Evolutionary conservation across 2,888 invertebrate genomes (phyloP).

Genomic region (Sarcophaga rosellei): DNA sequence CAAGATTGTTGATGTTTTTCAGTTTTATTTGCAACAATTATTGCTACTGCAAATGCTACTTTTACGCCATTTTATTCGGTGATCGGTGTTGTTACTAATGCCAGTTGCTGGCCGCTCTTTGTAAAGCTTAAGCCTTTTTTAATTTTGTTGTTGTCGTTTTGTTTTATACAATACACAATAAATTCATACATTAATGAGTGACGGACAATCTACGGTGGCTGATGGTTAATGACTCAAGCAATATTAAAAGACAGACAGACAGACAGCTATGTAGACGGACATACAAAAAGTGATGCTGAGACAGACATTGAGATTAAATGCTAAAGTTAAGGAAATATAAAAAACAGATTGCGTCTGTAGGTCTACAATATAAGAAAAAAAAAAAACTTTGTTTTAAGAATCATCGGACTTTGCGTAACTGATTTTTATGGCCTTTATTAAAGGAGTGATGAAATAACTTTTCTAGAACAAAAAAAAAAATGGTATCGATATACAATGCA

Average conservation of each 20-base stretch:
- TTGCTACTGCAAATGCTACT: not conserved
- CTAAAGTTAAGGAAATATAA: constrained; percentile 32
- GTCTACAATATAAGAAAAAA: not conserved
- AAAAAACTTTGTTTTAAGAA: not conserved
- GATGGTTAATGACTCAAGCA: constrained; percentile 51
- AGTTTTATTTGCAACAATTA: constrained; percentile 8
- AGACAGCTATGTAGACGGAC: not conserved
- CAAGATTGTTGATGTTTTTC: constrained; percentile 28
- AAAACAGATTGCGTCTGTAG: constrained; percentile 12
- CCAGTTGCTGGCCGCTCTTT: constrained; percentile 34
- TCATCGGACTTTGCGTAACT: not conserved
- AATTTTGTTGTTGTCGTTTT: not conserved
- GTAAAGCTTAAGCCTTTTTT: constrained; percentile 48
- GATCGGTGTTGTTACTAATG: constrained; percentile 29
- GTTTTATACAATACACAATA: not conserved
- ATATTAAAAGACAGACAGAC: not conserved
- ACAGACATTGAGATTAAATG: constrained; percentile 23
- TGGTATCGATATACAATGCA: not conserved
- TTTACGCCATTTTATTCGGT: constrained; percentile 22
- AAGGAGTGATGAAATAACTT: not conserved
- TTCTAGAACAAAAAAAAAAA: not conserved
- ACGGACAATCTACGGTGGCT: constrained; percentile 26
- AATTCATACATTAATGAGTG: constrained; percentile 51
- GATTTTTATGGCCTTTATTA: not conserved
- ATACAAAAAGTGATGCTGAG: not conserved